These are phyloP conservation scores for Frankliniella fusca DNA, from an alignment of 2,888 invertebrate genomes.

Conservation along the genomic window DNA sequence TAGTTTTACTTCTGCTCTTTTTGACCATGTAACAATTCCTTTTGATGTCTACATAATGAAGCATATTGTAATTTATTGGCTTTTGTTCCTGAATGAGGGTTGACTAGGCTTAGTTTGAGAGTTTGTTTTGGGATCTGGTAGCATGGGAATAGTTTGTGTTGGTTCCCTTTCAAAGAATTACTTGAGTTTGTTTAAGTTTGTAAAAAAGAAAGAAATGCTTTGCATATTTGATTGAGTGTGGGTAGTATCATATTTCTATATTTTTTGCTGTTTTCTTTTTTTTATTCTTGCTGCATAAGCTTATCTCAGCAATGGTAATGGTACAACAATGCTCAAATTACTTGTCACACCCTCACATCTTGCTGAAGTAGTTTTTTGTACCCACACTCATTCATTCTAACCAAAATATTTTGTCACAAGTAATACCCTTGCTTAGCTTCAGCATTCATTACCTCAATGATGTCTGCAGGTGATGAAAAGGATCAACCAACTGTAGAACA, in stretches of 20 bases:
- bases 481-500: background rate
- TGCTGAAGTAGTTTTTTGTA: background rate
- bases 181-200: background rate
- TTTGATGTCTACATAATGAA: too few relatives aligned
- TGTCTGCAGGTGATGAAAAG: constrained; percentile 3
- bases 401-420: background rate
- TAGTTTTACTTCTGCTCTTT: background rate
- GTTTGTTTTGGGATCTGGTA: background rate
- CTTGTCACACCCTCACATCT: background rate
- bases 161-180: background rate
- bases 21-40: too few relatives aligned
- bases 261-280: background rate
- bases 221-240: too few relatives aligned
- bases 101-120: background rate
- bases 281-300: background rate
- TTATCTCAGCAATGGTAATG: background rate
- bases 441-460: background rate
- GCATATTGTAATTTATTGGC: too few relatives aligned
- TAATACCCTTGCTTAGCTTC: background rate
- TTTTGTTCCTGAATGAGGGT: too few relatives aligned
- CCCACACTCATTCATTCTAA: background rate
- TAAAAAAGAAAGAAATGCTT: too few relatives aligned
- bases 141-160: too few relatives aligned
- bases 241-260: background rate
- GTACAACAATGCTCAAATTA: background rate